These are phyloP conservation scores for Microcebus tavaratra DNA, from an alignment of 2,113 vertebrate genomes.

Conservation along the genomic window DNA sequence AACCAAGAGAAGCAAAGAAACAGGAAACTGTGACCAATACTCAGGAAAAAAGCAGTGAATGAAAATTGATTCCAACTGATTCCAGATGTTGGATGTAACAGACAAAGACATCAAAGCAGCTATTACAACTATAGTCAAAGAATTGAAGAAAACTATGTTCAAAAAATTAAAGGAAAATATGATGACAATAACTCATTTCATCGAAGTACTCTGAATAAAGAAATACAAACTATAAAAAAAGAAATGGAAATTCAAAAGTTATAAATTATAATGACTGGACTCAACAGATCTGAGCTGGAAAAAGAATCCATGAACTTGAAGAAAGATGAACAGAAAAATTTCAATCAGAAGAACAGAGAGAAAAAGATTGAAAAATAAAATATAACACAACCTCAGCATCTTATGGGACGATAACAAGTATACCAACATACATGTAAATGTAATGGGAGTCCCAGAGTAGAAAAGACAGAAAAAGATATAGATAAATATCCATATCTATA, in stretches of 20 bases:
- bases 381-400: not conserved
- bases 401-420: not conserved
- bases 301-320: not conserved
- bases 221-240: not conserved
- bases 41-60: not conserved
- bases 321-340: not conserved
- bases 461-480: not conserved
- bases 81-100: not conserved
- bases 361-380: slow-evolving; percentile 19
- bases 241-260: not conserved
- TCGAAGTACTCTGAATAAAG: not conserved
- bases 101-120: not conserved
- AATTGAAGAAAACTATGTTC: not conserved
- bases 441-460: not conserved
- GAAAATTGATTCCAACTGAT: not conserved
- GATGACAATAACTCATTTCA: not conserved
- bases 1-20: not conserved
- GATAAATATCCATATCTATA: not conserved
- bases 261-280: not conserved
- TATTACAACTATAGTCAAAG: not conserved
- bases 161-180: slow-evolving; percentile 16
- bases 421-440: not conserved
- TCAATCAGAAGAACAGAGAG: not conserved
- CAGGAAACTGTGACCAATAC: not conserved
- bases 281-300: not conserved